Conservation (phyloP, 2,797 vertebrate species). For the Pempheris klunzingeri region DNA sequence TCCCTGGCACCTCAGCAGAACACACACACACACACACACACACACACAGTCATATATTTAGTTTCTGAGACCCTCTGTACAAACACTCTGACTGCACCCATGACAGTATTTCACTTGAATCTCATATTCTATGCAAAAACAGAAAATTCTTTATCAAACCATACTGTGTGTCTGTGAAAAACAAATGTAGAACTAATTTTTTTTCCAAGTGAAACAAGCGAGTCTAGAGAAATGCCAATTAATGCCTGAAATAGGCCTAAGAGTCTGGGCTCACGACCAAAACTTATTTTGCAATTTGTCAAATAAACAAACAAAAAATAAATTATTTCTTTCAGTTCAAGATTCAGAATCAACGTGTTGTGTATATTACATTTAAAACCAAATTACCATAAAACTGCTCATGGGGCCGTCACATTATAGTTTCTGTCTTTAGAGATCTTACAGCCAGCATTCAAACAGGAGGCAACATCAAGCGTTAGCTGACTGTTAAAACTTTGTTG, state of each 20-base stretch:
- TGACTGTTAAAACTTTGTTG: background rate
- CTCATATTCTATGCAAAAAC: background rate
- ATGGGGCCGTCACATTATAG: too few species aligned
- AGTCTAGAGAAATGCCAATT: too few species aligned
- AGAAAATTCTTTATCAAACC: background rate
- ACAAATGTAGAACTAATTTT: background rate
- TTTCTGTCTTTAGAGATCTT: background rate
- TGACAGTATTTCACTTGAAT: background rate
- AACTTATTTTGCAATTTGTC: background rate
- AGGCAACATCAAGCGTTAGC: background rate
- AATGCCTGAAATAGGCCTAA: background rate
- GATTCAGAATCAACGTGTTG: too few species aligned
- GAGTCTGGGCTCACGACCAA: background rate
- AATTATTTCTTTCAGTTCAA: background rate
- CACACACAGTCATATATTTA: background rate
- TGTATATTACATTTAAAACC: too few species aligned
- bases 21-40: background rate
- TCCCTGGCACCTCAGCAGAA: slow-evolving; percentile 15
- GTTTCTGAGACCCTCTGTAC: background rate
- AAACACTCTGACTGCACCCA: background rate
- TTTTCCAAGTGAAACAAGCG: background rate
- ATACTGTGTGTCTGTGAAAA: background rate
- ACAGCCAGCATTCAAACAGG: background rate
- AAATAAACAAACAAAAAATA: background rate
- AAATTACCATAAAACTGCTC: too few species aligned